Conservation (phyloP, 2,113 vertebrate species). For the Microcebus murinus region DNA sequence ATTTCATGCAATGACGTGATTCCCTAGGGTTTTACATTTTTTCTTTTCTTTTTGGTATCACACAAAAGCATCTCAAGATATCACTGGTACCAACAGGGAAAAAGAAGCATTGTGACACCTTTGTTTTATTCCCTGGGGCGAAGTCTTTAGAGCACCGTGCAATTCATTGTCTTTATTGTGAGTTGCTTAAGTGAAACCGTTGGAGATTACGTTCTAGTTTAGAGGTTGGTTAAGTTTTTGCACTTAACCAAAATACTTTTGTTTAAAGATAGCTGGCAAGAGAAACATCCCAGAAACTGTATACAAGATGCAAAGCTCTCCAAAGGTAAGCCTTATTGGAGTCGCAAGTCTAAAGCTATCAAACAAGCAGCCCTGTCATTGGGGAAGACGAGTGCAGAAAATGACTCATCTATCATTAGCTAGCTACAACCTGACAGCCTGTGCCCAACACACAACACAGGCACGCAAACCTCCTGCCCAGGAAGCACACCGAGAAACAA, state of each 20-base stretch:
- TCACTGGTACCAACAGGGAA: rapidly evolving
- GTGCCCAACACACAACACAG: no score
- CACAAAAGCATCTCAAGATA: not conserved
- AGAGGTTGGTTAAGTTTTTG: not conserved
- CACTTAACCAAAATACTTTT: not conserved
- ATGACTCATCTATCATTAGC: not conserved
- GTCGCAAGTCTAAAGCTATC: not conserved
- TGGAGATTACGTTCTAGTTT: not conserved
- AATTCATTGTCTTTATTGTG: not conserved
- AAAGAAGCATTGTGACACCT: not conserved
- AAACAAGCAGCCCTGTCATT: no score
- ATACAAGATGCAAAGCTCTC: not conserved
- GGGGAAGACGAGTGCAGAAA: rapidly evolving
- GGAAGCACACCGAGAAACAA: rapidly evolving
- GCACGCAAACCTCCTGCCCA: rapidly evolving
- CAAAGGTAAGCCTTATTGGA: not conserved
- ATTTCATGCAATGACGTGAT: rapidly evolving
- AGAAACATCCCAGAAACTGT: not conserved
- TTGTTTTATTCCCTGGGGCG: not conserved
- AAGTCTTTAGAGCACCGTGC: not conserved
- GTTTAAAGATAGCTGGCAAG: rapidly evolving
- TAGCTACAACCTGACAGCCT: not conserved
- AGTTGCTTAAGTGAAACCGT: not conserved
- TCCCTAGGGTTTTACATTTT: not conserved
- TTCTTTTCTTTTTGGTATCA: not conserved